These are phyloP conservation scores for Agrotis segetum DNA, from an alignment of 2,888 invertebrate genomes.

Conservation along the genomic window DNA sequence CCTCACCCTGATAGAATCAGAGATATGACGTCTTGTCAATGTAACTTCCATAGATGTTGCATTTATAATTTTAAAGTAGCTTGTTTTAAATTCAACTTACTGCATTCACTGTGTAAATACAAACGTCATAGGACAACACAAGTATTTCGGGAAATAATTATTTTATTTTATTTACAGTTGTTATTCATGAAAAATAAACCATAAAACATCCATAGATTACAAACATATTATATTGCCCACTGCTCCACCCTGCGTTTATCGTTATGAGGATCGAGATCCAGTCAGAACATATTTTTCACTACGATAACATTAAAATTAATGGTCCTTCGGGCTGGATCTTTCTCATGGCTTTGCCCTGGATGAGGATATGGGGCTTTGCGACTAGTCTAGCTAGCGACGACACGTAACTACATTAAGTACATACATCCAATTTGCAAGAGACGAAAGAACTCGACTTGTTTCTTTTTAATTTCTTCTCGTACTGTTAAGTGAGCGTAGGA, in stretches of 20 bases:
- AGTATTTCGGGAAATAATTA: not conserved
- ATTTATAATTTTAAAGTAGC: no score
- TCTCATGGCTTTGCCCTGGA: slow-evolving; percentile 3
- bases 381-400: slow-evolving; percentile 32
- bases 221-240: not conserved
- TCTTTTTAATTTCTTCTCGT: slow-evolving; percentile 48
- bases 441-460: slow-evolving; percentile 39
- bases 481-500: slow-evolving; percentile 14
- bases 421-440: slow-evolving; percentile 50
- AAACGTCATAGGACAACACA: not conserved
- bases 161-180: not conserved
- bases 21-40: not conserved
- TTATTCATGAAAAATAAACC: not conserved
- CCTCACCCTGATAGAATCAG: no score
- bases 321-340: slow-evolving; percentile 32
- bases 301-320: slow-evolving; percentile 3
- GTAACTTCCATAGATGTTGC: not conserved
- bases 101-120: no score
- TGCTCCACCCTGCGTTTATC: slow-evolving; percentile 3
- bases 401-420: slow-evolving; percentile 38
- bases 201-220: not conserved
- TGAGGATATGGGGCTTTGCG: slow-evolving; percentile 27
- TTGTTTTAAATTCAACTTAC: no score
- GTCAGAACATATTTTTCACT: slow-evolving; percentile 12
- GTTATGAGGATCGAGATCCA: not conserved